Conservation (phyloP, 2,888 invertebrate genomes). For the Epicampocera succincta region DNA sequence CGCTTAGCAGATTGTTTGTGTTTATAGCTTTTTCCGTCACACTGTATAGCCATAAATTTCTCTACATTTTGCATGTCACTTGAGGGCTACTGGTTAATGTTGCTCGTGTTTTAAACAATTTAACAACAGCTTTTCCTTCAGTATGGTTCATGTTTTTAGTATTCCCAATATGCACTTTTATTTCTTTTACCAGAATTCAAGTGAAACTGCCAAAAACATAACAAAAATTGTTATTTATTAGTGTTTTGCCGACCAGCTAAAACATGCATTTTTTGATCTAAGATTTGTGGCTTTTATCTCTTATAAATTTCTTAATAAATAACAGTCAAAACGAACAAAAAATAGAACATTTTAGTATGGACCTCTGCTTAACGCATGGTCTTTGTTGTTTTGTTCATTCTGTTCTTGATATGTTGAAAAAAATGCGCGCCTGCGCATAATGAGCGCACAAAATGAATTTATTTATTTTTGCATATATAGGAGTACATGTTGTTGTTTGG, state of each 20-base stretch:
- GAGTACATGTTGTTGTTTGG: conserved; percentile 11
- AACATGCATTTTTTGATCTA: conserved; percentile 55
- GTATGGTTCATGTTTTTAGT: conserved; percentile 19
- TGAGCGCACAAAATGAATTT: conserved; percentile 19
- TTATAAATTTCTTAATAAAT: conserved; percentile 50
- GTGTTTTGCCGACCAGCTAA: conserved; percentile 38
- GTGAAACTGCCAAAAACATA: conserved; percentile 63
- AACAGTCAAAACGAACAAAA: conserved; percentile 14
- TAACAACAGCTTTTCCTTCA: conserved; percentile 19
- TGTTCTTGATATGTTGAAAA: conserved; percentile 17
- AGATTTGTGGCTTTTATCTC: conserved; percentile 16
- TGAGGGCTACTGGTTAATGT: conserved; percentile 43
- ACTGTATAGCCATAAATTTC: conserved; percentile 38
- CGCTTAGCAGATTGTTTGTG: background rate
- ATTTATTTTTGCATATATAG: conserved; percentile 21
- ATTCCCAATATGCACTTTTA: conserved; percentile 42
- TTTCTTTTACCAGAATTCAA: conserved; percentile 60
- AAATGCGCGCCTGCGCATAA: conserved; percentile 48
- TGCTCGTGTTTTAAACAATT: conserved; percentile 28
- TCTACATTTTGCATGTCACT: conserved; percentile 1
- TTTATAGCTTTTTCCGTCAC: no score
- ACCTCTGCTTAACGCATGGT: conserved; percentile 41
- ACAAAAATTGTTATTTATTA: conserved; percentile 57
- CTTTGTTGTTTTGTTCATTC: conserved; percentile 43
- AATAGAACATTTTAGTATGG: conserved; percentile 53